Base-by-base conservation (phyloP, 2,113 vertebrate genomes). In the Carassius gibelio region DNA sequence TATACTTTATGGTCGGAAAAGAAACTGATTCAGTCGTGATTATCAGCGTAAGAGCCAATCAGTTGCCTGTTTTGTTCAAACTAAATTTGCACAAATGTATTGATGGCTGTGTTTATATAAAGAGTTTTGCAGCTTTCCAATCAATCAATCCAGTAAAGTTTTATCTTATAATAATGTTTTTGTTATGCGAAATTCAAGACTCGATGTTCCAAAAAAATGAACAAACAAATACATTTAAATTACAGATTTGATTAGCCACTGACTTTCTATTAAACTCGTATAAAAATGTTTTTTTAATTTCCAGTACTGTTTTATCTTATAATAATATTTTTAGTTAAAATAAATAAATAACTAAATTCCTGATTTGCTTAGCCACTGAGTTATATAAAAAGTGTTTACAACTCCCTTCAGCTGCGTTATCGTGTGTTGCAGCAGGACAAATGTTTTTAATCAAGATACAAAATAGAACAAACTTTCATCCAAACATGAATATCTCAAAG, bases 1-100 rank as follows among this genome's bases (percentile, higher is more conserved):
- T 83, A 23, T 71, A 14, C 68, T 59, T 45, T 74, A 75, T 83
- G 64, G 81, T 52, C 30, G n/a, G n/a, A 68, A 45, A 79, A 71
- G 36, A 72, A 38, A 85, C 21, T 19, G 36, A 75, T 64, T 48
- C 64, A 59, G 59, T 64, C 5, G 6, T 42, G 23, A 75, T 75
- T 76, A 82, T 68, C 34, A 38, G 38, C 0, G 0, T 0, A 55
- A 52, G 59, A 84, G 30, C 45, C 72, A 76, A 84, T 77, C 42
- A 55, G 45, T n/a, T 55, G 57, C 38, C 42, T 34, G 55, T 76
- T 50, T 59, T 23, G 59, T 50, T 19, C 42, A 21, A 80, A 42
- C 2, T 3, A 30, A 48, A 81, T 45, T 26, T 48, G 4, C 38
- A 14, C 38, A 48, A 50, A n/a, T 21, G 62, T 48, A 64, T 61